Evolutionary conservation across 2,797 vertebrate species (phyloP).

Genomic region (Esox masquinongy): DNA sequence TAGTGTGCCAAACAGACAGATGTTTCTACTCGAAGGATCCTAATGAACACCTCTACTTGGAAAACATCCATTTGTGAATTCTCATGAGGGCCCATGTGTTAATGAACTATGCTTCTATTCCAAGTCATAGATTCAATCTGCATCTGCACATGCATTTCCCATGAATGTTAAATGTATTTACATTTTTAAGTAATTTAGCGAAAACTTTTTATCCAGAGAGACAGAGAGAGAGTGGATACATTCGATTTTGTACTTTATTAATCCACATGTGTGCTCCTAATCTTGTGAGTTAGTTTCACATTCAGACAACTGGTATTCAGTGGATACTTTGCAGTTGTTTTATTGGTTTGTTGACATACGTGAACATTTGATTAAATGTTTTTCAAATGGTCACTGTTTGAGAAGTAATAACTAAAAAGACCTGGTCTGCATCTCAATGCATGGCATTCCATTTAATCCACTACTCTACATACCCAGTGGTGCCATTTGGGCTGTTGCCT

Average conservation of each 20-base stretch:
- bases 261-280: neutral
- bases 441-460: too few species aligned
- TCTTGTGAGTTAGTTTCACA: neutral
- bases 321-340: neutral
- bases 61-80: conserved; percentile 40
- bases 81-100: conserved; percentile 48
- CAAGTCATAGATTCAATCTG: neutral
- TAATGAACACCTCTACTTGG: conserved; percentile 64
- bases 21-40: conserved; percentile 63
- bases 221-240: too few species aligned
- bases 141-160: neutral
- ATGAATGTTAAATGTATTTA: neutral
- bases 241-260: neutral
- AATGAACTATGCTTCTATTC: neutral
- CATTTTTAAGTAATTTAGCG: too few species aligned
- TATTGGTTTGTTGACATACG: neutral
- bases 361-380: neutral
- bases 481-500: too few species aligned
- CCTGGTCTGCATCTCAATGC: too few species aligned
- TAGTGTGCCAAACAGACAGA: conserved; percentile 65
- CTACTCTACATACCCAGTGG: too few species aligned
- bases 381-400: neutral
- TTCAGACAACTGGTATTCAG: neutral
- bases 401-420: neutral
- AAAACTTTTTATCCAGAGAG: too few species aligned